phyloP scores from a whole-genome alignment of 2,113 vertebrate species.

The Pyrgilauda ruficollis region DNA sequence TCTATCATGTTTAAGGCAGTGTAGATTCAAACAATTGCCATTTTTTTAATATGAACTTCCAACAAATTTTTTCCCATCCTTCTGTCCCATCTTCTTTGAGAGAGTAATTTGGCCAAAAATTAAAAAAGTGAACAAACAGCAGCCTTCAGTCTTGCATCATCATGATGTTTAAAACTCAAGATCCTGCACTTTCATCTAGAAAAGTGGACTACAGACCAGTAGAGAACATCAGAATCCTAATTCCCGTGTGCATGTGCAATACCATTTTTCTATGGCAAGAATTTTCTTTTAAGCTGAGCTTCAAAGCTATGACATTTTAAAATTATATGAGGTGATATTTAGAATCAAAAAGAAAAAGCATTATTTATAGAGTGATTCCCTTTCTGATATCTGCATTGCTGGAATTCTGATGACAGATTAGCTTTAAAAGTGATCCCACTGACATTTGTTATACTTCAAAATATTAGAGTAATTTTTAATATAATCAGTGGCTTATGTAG shows the following conservation, averaged over 20 bases:
- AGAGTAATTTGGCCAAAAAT: background rate
- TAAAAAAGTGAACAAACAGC: background rate
- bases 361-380: background rate
- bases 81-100: background rate
- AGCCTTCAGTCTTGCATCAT: background rate
- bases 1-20: background rate
- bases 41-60: background rate
- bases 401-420: background rate
- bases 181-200: background rate
- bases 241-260: accelerated
- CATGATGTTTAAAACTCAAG: background rate
- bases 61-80: background rate
- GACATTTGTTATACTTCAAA: background rate
- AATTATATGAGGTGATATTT: background rate
- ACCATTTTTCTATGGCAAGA: background rate
- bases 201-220: background rate
- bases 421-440: background rate
- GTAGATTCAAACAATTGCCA: background rate
- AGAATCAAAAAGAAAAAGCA: background rate
- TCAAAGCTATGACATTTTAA: constrained; percentile 18
- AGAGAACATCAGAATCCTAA: background rate
- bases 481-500: background rate
- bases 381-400: constrained; percentile 11
- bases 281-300: background rate
- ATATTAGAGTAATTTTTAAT: background rate